Conservation (phyloP, 2,797 vertebrate species). For the Molossus alvarezi region DNA sequence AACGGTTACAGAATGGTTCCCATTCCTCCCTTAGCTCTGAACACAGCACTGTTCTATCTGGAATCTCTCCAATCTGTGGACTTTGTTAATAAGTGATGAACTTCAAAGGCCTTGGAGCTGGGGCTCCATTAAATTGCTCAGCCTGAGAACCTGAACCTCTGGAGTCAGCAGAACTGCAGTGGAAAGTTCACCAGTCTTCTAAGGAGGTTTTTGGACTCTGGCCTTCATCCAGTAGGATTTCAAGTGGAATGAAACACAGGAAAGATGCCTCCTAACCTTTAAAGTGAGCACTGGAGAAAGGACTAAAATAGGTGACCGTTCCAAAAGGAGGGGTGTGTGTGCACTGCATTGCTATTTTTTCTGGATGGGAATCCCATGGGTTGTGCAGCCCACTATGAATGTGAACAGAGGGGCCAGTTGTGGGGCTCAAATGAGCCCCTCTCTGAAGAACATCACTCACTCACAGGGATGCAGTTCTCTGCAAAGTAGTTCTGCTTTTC, state of each 20-base stretch:
- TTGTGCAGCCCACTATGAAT: too few species aligned
- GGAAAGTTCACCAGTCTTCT: not conserved
- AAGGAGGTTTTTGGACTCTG: not conserved
- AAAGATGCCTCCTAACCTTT: not conserved
- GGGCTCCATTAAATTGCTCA: not conserved
- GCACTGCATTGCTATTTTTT: not conserved
- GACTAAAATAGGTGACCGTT: constrained; percentile 23
- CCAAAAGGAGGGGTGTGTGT: not conserved
- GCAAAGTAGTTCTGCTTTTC: not conserved
- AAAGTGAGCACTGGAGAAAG: not conserved
- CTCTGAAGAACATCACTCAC: not conserved
- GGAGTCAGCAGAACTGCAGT: not conserved
- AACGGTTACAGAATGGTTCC: not conserved
- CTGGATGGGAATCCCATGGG: not conserved
- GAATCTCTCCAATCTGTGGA: not conserved
- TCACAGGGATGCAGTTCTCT: not conserved
- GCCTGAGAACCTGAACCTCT: constrained; percentile 4
- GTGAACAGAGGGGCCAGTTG: not conserved
- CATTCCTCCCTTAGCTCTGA: not conserved
- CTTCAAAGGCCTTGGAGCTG: constrained; percentile 42
- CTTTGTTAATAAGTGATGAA: constrained; percentile 12
- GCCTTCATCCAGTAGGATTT: constrained; percentile 11
- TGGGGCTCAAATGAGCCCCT: not conserved
- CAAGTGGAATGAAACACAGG: constrained; percentile 63
- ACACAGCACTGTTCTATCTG: not conserved